These are phyloP conservation scores for Bactericera cockerelli DNA, from an alignment of 1,140 invertebrate genomes.

Conservation along the genomic window DNA sequence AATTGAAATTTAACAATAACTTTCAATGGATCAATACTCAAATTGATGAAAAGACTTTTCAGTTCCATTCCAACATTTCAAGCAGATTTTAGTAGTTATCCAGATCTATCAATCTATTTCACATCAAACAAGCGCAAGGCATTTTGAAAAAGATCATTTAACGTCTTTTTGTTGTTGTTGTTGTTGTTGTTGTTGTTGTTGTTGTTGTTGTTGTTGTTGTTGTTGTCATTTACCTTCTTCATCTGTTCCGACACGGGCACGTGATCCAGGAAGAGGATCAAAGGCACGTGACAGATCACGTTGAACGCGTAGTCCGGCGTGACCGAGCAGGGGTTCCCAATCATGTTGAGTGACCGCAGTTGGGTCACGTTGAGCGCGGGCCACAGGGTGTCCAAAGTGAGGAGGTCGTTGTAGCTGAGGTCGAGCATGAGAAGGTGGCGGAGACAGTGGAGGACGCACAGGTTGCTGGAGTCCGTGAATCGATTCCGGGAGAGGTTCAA, in stretches of 20 bases:
- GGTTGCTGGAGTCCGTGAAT: not conserved
- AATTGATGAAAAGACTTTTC: too few relatives aligned
- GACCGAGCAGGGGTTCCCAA: slow-evolving; percentile 1
- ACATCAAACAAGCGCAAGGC: too few relatives aligned
- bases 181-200: too few relatives aligned
- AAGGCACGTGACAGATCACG: not conserved
- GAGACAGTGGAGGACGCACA: not conserved
- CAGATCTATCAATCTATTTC: too few relatives aligned
- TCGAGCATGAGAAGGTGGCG: not conserved
- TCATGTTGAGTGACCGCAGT: not conserved
- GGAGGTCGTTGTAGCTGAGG: not conserved
- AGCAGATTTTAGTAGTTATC: too few relatives aligned
- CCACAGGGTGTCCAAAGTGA: not conserved
- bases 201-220: too few relatives aligned
- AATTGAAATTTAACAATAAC: too few relatives aligned
- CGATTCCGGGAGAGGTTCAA: not conserved
- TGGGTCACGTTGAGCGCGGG: not conserved
- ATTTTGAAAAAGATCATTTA: too few relatives aligned
- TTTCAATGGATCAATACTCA: too few relatives aligned
- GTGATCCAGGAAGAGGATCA: not conserved
- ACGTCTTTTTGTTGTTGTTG: too few relatives aligned
- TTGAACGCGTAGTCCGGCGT: not conserved
- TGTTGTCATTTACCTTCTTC: too few relatives aligned
- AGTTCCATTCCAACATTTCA: too few relatives aligned
- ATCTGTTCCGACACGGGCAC: not conserved